Evolutionary conservation across 2,113 vertebrate genomes (phyloP), one percentile per base, ranked within the genome.

Genomic region (Eurypyga helias): DNA sequence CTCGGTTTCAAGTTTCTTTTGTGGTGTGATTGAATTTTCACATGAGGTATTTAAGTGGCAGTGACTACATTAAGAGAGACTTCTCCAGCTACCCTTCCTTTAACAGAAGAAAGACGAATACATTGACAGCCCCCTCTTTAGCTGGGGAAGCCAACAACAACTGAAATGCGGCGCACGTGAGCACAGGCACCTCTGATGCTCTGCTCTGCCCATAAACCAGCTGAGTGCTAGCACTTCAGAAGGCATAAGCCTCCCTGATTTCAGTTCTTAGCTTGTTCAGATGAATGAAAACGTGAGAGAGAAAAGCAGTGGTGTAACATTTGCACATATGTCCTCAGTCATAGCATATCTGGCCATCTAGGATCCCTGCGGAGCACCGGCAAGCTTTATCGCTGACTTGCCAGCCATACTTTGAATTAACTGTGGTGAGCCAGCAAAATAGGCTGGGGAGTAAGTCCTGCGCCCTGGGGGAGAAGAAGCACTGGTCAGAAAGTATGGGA

Each of bases 261-360:
- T 93, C 89, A 61, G 43, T 91, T 78, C 84, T 93, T 93, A 71
- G 85, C 86, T 98, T 96, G 54, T 95, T 97, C 43, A 77, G 89
- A 96, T 91, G 90, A 94, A 93, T 85, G 61, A 85, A 82, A 88
- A 81, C 43, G 65, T 21, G 69, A 75, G 61, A 84, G 79, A 85
- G 83, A 96, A 84, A 95, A 97, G 72, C 91, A 77, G 79, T 79
- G 28, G 17, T 75, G 58, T 61, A 87, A 92, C 45, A 92, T 92
- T 96, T 90, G 89, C 72, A 95, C 94, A 69, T 67, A 79, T 20
- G 65, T 82, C 80, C 78, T 96, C 91, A 83, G 10, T 69, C 66
- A 83, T 43, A 87, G 66, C 45, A 10, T 90, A 86, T 85, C 65
- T 93, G 54, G 17, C 46, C 24, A 43, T 65, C 67, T 83, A 87